Conservation (phyloP, 2,113 vertebrate genomes). For the Speoplatyrhinus poulsoni region DNA sequence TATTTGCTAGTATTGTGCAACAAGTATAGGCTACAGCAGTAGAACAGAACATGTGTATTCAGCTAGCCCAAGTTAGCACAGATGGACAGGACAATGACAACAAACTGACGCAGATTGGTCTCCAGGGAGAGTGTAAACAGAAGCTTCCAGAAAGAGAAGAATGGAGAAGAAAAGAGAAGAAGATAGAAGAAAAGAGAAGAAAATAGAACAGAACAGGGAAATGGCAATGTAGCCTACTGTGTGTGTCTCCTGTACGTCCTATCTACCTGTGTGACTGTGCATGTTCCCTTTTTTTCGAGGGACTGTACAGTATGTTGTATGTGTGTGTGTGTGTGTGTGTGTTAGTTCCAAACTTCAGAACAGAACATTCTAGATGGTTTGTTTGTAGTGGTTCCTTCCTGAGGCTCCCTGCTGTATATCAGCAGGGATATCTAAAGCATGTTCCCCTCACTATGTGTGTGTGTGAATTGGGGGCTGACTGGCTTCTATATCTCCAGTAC, state of each 20-base stretch:
- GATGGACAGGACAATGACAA: conserved; percentile 28
- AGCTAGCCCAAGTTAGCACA: conserved; percentile 17
- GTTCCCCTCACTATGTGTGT: conserved; percentile 47
- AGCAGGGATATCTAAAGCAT: conserved; percentile 64
- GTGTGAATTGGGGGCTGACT: not conserved
- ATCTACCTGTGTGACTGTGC: not conserved
- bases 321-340: conserved; percentile 14
- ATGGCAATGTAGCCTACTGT: conserved; percentile 31
- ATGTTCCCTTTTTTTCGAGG: not conserved
- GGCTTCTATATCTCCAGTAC: too few relatives aligned
- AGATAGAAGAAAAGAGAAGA: conserved; percentile 6
- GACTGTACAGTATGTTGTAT: too few relatives aligned
- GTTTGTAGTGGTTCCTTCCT: conserved; percentile 37
- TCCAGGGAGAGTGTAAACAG: conserved; percentile 52
- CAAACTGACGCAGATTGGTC: conserved; percentile 30
- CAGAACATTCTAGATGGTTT: conserved; percentile 36
- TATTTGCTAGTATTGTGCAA: conserved; percentile 11
- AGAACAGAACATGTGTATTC: conserved; percentile 20
- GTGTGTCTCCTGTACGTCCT: too few relatives aligned
- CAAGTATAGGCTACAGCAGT: conserved; percentile 41
- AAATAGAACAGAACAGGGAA: conserved; percentile 30
- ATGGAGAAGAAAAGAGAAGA: conserved; percentile 10
- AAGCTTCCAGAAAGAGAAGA: conserved; percentile 30
- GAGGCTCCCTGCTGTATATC: conserved; percentile 56
- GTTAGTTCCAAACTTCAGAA: conserved; percentile 29